Evolutionary conservation across 2,113 vertebrate genomes (phyloP).

Genomic region (Xiphophorus hellerii): DNA sequence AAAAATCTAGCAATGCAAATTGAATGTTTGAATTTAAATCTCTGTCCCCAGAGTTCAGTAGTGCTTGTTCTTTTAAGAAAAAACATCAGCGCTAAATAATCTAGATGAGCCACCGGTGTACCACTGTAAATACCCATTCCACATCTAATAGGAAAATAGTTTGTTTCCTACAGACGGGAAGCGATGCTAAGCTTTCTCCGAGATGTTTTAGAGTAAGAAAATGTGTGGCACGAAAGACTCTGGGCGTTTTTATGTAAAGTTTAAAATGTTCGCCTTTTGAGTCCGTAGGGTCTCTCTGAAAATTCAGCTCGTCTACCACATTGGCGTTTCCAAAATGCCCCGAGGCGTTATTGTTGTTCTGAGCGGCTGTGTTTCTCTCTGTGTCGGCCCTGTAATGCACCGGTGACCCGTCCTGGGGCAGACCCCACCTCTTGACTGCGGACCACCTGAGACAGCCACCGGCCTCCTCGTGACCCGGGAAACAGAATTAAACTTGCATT

Average conservation of each 20-base stretch:
- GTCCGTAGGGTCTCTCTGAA: neutral
- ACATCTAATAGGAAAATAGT: neutral
- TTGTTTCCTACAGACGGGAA: neutral
- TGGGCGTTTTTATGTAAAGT: neutral
- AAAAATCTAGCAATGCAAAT: no score
- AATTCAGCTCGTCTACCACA: neutral
- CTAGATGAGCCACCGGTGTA: neutral
- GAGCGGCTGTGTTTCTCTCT: neutral
- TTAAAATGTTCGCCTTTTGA: neutral
- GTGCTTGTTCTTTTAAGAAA: neutral
- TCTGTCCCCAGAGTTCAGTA: no score
- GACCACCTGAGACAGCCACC: neutral
- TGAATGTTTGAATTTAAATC: no score
- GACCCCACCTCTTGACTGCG: neutral
- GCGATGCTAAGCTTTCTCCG: neutral
- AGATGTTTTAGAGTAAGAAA: neutral
- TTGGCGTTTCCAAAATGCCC: neutral
- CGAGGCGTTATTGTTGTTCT: neutral
- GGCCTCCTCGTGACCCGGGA: neutral
- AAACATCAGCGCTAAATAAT: neutral
- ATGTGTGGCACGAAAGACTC: no score
- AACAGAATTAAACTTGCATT: neutral
- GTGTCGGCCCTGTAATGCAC: neutral
- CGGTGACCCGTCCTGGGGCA: neutral
- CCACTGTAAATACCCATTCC: neutral